phyloP scores from a whole-genome alignment of 2,113 vertebrate genomes.

The Genyomyrus donnyi region DNA sequence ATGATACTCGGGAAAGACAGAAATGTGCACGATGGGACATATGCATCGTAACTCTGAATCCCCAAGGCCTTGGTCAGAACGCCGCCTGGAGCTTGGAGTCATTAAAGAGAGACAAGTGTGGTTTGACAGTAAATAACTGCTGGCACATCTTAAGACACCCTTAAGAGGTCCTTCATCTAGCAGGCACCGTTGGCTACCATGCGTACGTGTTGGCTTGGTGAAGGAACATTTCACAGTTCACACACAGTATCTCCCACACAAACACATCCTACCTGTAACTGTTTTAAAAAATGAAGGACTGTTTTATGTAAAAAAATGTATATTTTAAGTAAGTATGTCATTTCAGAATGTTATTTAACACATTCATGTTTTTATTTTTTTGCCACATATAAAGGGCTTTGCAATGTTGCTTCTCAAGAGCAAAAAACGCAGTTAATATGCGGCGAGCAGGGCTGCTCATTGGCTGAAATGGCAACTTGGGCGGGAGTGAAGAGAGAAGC shows the following conservation, averaged over 20 bases:
- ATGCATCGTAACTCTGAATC: background rate
- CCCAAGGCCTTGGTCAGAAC: background rate
- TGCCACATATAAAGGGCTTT: conserved; percentile 1
- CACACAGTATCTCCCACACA: background rate
- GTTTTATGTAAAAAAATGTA: background rate
- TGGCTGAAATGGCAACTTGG: background rate
- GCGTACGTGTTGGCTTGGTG: conserved; percentile 8
- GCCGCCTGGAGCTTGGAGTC: background rate
- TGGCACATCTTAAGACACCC: conserved; percentile 9
- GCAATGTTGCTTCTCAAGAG: background rate
- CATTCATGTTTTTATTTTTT: background rate
- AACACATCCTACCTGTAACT: background rate
- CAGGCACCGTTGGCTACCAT: conserved; percentile 1
- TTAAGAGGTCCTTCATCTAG: conserved; percentile 3
- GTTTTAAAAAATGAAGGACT: background rate
- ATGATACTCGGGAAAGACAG: background rate
- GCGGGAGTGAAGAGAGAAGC: background rate
- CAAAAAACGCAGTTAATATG: background rate
- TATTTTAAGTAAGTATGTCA: conserved; percentile 2
- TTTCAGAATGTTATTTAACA: conserved; percentile 9
- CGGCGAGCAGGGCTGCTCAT: background rate
- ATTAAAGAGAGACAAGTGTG: background rate
- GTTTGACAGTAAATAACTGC: conserved; percentile 2
- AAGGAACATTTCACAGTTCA: conserved; percentile 3
- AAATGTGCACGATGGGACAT: background rate